phyloP scores from a whole-genome alignment of 2,888 invertebrate genomes.

The Lagria hirta region DNA sequence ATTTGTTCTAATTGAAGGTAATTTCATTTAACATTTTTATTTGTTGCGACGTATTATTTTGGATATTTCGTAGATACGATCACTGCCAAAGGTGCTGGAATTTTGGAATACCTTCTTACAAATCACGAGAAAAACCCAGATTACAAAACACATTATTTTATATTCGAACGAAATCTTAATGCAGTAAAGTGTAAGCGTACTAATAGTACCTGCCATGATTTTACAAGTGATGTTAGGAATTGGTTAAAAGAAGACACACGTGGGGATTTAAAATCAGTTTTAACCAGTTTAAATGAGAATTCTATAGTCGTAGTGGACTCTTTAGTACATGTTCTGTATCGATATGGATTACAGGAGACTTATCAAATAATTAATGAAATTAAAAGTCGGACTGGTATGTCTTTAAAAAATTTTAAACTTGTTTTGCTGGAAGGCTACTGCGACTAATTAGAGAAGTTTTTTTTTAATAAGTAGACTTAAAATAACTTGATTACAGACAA shows the following conservation, averaged over 20 bases:
- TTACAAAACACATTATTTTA: conserved; percentile 41
- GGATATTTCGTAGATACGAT: conserved; percentile 40
- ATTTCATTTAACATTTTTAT: conserved; percentile 12
- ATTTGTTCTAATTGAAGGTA: conserved; percentile 49
- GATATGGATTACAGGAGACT: conserved; percentile 39
- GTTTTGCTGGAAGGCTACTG: not conserved
- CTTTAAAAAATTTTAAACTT: conserved; percentile 30
- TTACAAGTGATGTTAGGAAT: conserved; percentile 36
- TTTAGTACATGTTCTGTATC: conserved; percentile 42
- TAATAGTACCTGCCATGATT: conserved; percentile 36
- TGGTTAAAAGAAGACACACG: conserved; percentile 25
- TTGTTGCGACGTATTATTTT: conserved; percentile 5
- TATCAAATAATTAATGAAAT: conserved; percentile 42
- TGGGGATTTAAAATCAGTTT: conserved; percentile 29
- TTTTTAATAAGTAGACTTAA: too few relatives aligned
- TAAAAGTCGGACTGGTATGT: conserved; percentile 50
- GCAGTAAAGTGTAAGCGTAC: conserved; percentile 24
- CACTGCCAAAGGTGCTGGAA: conserved; percentile 34
- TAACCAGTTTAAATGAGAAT: conserved; percentile 30
- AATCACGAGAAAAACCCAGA: conserved; percentile 36
- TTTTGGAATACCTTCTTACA: conserved; percentile 42
- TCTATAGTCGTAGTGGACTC: conserved; percentile 46
- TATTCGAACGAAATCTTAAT: conserved; percentile 43
- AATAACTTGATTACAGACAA: too few relatives aligned
- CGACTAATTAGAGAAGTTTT: too few relatives aligned